phyloP scores from a whole-genome alignment of 1,140 invertebrate genomes.

The Lucilia cuprina region DNA sequence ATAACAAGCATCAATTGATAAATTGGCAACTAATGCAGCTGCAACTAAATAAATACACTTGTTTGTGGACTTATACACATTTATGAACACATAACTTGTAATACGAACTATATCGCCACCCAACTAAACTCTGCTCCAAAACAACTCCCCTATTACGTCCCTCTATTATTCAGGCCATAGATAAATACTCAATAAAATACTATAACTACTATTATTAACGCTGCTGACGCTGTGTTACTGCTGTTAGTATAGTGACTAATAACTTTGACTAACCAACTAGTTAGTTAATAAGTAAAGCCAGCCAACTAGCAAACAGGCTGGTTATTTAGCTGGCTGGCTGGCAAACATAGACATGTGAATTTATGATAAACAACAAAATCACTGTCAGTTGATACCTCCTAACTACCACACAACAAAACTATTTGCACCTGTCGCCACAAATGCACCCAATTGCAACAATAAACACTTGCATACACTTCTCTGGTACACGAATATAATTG shows the following conservation, averaged over 20 bases:
- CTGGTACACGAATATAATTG: background rate
- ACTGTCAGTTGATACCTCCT: constrained; percentile 34
- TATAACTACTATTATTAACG: background rate
- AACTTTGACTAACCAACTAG: background rate
- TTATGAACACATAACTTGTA: no score
- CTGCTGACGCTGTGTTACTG: background rate
- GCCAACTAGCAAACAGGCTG: background rate
- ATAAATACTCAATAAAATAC: background rate
- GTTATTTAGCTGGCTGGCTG: background rate
- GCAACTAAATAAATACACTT: constrained; percentile 9
- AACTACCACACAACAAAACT: constrained; percentile 33
- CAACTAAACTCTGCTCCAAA: background rate
- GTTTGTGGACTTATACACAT: no score
- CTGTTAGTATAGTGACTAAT: constrained; percentile 3
- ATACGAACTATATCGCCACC: background rate
- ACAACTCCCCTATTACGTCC: background rate
- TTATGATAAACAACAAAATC: constrained; percentile 35
- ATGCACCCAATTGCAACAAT: constrained; percentile 30
- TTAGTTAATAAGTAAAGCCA: background rate
- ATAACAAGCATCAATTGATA: constrained; percentile 33
- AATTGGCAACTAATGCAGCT: constrained; percentile 34
- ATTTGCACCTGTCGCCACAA: constrained; percentile 34
- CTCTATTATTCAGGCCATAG: background rate
- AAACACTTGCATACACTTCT: background rate
- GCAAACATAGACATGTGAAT: constrained; percentile 25